Percentiles rank a stretch among this genome's conserved stretches.
Evolutionary conservation across 2,113 vertebrate species (phyloP).

Genomic region (Phaetusa simplex): DNA sequence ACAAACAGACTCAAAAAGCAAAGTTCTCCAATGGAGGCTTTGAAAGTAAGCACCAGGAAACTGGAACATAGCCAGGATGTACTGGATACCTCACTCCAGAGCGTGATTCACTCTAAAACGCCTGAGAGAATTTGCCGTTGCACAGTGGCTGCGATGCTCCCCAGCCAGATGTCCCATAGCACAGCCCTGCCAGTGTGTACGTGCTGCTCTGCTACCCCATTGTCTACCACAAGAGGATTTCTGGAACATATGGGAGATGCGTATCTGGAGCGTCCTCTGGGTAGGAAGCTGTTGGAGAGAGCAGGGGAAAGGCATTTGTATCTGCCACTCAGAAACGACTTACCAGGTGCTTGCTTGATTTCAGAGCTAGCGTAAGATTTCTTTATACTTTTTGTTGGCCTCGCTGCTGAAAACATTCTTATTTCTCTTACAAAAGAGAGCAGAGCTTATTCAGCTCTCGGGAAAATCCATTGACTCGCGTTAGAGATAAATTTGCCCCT

Average conservation of each 20-base stretch:
- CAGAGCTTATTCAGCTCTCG: neutral
- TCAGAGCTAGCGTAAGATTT: neutral
- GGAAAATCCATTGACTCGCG: neutral
- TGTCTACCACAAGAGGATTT: neutral
- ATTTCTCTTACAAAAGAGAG: neutral
- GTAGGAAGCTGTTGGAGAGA: neutral
- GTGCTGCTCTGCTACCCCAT: accelerated
- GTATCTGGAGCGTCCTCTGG: neutral
- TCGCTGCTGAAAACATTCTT: neutral
- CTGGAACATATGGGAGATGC: neutral
- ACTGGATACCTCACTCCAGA: neutral
- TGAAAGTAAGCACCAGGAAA: neutral
- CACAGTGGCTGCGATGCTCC: neutral
- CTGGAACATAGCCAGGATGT: neutral
- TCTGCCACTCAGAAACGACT: neutral
- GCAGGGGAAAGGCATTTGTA: neutral
- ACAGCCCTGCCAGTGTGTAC: accelerated
- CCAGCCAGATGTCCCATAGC: neutral
- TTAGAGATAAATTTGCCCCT: neutral
- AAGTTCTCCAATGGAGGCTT: neutral
- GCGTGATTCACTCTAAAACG: neutral
- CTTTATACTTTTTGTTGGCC: neutral
- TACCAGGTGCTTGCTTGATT: neutral
- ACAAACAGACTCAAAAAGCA: neutral
- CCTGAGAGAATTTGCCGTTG: neutral